Evolutionary conservation across 2,888 invertebrate species (phyloP).

Genomic region (Autographa pulchrina): DNA sequence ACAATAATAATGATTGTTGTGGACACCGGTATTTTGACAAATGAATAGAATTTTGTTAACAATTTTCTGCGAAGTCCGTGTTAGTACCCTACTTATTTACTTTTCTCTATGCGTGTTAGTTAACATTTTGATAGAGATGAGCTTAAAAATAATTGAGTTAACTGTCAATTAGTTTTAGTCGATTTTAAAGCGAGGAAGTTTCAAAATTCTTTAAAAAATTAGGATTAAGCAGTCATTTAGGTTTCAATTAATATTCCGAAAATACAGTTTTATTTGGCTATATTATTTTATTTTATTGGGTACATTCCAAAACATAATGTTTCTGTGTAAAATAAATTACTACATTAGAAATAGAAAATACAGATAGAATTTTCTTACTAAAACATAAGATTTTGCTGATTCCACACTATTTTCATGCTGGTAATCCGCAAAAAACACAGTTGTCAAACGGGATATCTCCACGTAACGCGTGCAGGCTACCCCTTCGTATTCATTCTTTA

Average conservation of each 20-base stretch:
- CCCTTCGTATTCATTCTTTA: conserved; percentile 57
- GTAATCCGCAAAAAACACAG: conserved; percentile 35
- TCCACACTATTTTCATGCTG: conserved; percentile 17
- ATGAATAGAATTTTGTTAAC: conserved; percentile 49
- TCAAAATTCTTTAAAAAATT: too few relatives aligned
- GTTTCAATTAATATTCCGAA: too few relatives aligned
- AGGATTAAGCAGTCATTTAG: too few relatives aligned
- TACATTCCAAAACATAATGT: too few relatives aligned
- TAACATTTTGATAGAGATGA: conserved; percentile 55
- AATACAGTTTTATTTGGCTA: too few relatives aligned
- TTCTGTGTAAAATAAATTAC: too few relatives aligned
- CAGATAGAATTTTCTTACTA: too few relatives aligned
- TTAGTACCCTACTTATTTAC: too few relatives aligned
- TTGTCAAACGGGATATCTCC: conserved; percentile 78
- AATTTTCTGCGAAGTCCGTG: conserved; percentile 52
- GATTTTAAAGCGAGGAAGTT: not conserved
- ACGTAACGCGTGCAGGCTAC: conserved; percentile 78
- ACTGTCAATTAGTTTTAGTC: conserved; percentile 30
- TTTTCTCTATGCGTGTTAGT: too few relatives aligned
- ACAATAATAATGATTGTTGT: conserved; percentile 54
- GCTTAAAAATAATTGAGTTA: not conserved
- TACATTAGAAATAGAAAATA: too few relatives aligned
- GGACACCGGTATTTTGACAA: conserved; percentile 26
- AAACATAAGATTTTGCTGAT: too few relatives aligned
- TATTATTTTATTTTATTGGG: too few relatives aligned